Evolutionary conservation across 2,888 invertebrate genomes (phyloP).

Genomic region (Drosophila putrida): DNA sequence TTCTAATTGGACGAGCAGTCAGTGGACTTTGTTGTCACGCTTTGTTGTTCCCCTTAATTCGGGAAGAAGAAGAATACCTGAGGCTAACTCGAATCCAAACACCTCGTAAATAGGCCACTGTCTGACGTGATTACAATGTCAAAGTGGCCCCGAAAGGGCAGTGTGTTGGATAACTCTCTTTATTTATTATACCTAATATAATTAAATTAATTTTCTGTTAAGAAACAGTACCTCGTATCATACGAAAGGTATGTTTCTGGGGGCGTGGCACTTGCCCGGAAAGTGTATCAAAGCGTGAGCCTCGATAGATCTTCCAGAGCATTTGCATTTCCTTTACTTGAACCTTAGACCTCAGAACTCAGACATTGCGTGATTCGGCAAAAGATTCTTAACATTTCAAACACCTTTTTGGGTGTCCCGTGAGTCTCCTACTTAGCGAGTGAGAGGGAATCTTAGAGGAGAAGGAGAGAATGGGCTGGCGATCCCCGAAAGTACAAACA

Average conservation of each 20-base stretch:
- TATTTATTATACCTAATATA: constrained; percentile 72
- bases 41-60: constrained; percentile 29
- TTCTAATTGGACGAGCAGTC: constrained; percentile 31
- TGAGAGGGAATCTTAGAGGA: constrained; percentile 6
- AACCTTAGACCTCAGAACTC: constrained; percentile 29
- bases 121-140: constrained; percentile 75
- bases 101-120: constrained; percentile 68
- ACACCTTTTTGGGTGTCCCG: constrained; percentile 78
- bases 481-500: constrained; percentile 64
- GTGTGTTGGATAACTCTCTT: constrained; percentile 59
- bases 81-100: constrained; percentile 26
- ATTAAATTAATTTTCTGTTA: constrained; percentile 72
- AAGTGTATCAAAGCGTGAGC: constrained; percentile 71
- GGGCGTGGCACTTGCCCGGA: constrained; percentile 61
- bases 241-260: constrained; percentile 27
- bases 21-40: constrained; percentile 56
- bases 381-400: constrained; percentile 73
- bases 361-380: constrained; percentile 70
- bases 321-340: constrained; percentile 57
- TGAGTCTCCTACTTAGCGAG: constrained; percentile 8
- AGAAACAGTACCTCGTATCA: constrained; percentile 15
- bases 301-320: constrained; percentile 59
- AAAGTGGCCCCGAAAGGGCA: constrained; percentile 47
- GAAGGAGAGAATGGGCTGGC: constrained; percentile 12
- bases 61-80: constrained; percentile 10